Base-by-base conservation (phyloP, 2,797 vertebrate genomes). In the Petrocephalus schoutedeni region DNA sequence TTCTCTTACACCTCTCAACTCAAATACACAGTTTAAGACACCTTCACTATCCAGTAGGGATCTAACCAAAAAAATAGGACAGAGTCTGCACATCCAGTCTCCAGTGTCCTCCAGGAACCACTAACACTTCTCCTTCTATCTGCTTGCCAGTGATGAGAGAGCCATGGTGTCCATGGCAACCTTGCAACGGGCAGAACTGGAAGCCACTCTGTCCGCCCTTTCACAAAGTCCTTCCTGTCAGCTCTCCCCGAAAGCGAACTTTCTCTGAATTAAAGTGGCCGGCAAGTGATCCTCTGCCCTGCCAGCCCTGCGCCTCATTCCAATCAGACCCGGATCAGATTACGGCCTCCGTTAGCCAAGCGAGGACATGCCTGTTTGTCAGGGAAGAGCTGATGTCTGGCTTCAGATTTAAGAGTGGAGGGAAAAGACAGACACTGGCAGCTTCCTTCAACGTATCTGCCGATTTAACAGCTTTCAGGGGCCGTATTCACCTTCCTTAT, bases 111-210 rank as follows among this genome's bases (percentile, higher is more conserved):
- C 32, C 32, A 41, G 54, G 54, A 57, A 86, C 32, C 54, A 58
- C 56, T 19, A 58, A 41, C 84, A 58, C 54, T 54, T 51, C 49
- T 51, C 49, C 80, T 83, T 53, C 28, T 57, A 28, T 58, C 84
- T 86, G 56, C 32, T 57, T 58, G 54, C 14, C 54, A 41, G 80
- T 61, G 82, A 64, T 85, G 53, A 51, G 58, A 86, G 57, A 64
- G 57, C 23, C 1, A 2, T 67, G 87, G 77, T 88, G 56, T 71
- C 84, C 84, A 86, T 86, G 56, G 84, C 19, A 86, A 86, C 84
- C 56, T 28, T 36, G 10, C 51, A 41, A 45, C 16, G 56, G 84
- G 56, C 32, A 54, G 84, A 86, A 32, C 28, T 41, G 54, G 28
- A 28, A 86, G 12, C 54, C 54, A 9, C 54, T 23, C 84, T 58